Percentiles rank a stretch among this genome's conserved stretches.
Evolutionary conservation across 2,113 vertebrate species (phyloP).

Genomic region (Pteronura brasiliensis): DNA sequence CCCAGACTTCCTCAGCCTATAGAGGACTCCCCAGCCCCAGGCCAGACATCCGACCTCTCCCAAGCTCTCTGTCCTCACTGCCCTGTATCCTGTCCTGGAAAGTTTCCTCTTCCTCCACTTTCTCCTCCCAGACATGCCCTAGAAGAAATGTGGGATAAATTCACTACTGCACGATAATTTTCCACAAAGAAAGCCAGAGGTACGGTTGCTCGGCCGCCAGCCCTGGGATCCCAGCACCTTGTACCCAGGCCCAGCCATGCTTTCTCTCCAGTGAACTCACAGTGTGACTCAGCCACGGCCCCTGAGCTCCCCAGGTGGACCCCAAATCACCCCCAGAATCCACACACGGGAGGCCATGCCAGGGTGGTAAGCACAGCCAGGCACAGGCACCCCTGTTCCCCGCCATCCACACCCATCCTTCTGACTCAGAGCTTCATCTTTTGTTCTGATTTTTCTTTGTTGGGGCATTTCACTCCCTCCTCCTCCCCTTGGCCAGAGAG

Average conservation of each 20-base stretch:
- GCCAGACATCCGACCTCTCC: neutral
- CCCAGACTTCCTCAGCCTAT: neutral
- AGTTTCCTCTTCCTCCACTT: neutral
- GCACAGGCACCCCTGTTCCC: neutral
- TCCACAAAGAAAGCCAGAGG: neutral
- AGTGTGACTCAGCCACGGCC: neutral
- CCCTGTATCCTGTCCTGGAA: neutral
- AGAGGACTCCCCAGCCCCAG: neutral
- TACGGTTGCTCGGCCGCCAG: rapidly evolving
- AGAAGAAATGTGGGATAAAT: neutral
- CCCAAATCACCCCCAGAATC: neutral
- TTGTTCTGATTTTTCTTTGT: neutral
- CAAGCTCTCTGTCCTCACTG: neutral
- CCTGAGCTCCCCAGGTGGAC: rapidly evolving
- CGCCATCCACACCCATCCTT: rapidly evolving
- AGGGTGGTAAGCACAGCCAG: rapidly evolving
- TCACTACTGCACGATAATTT: neutral
- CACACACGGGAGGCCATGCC: rapidly evolving
- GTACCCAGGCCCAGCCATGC: neutral
- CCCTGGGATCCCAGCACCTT: rapidly evolving
- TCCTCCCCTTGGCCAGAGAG: neutral
- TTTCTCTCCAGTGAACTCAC: neutral
- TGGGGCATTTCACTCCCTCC: neutral
- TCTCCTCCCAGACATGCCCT: neutral
- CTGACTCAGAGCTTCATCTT: rapidly evolving